Conservation (phyloP, 2,113 vertebrate genomes). For the Ptyas mucosa region DNA sequence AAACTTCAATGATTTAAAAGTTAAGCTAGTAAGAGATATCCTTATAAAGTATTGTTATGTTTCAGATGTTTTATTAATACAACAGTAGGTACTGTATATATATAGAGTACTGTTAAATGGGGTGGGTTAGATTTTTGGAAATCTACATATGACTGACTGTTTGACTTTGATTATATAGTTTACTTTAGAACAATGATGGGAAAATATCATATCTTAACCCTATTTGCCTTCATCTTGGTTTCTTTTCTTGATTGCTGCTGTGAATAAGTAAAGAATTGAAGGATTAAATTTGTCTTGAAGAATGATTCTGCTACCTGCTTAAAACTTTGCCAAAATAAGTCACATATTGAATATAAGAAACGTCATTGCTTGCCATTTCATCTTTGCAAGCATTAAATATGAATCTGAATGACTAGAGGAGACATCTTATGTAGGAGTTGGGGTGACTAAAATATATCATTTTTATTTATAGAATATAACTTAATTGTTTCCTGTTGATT, state of each 20-base stretch:
- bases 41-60: not conserved
- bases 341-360: not conserved
- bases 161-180: not conserved
- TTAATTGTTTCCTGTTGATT: not conserved
- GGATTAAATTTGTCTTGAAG: not conserved
- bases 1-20: not conserved
- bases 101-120: not conserved
- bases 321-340: not conserved
- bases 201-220: not conserved
- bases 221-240: not conserved
- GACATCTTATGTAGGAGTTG: not conserved
- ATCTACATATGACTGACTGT: not conserved
- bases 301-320: not conserved
- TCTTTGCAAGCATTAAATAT: not conserved
- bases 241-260: not conserved
- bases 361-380: not conserved
- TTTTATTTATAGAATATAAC: not conserved
- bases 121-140: not conserved
- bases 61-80: not conserved
- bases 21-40: not conserved
- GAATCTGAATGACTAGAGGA: not conserved
- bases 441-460: not conserved
- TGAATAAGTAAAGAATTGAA: not conserved
- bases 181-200: not conserved
- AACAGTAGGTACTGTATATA: not conserved